A percentile compares a stretch with the other conserved stretches of the same genome.
Evolutionary conservation across 2,797 vertebrate species (phyloP).

Genomic region (Carcharodon carcharias): DNA sequence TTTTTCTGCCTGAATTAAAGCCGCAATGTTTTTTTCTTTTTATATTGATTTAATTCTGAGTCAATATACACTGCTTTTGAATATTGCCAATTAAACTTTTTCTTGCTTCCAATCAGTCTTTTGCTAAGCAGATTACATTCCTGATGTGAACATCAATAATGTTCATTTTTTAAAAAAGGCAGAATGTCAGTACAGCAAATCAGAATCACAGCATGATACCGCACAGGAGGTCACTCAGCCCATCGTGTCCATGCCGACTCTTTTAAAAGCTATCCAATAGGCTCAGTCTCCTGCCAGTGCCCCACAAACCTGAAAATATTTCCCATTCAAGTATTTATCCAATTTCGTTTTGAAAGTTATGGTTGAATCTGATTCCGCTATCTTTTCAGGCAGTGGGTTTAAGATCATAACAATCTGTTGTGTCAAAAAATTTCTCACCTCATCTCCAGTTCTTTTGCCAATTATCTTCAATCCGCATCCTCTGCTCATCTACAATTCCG

Average conservation of each 20-base stretch:
- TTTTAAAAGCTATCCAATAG: neutral
- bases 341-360: neutral
- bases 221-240: neutral
- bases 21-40: neutral
- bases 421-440: neutral
- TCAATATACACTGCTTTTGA: neutral
- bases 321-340: neutral
- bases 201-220: neutral
- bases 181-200: neutral
- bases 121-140: neutral
- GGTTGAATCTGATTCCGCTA: neutral
- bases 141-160: neutral
- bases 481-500: neutral
- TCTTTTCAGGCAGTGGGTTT: neutral
- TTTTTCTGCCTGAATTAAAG: neutral
- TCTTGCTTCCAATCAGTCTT: neutral
- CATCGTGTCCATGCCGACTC: neutral
- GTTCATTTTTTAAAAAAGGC: neutral
- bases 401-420: neutral
- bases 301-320: neutral
- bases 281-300: neutral
- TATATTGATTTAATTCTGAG: neutral
- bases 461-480: neutral
- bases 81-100: neutral
- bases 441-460: neutral